Evolutionary conservation across 2,888 invertebrate species (phyloP).

Genomic region (Oithona nana): DNA sequence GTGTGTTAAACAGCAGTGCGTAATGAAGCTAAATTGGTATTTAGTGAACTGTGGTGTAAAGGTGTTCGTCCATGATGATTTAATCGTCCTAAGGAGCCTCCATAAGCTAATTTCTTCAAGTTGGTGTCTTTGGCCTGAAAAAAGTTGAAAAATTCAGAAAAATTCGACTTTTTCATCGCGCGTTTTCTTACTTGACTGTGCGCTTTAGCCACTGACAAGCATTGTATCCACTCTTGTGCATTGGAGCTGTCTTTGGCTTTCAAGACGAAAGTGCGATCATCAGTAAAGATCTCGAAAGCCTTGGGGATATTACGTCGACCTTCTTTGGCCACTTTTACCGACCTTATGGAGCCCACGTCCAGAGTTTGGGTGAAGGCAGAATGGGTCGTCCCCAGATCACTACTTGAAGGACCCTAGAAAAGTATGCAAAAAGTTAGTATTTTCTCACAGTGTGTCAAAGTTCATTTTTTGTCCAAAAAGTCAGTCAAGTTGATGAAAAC

Average conservation of each 20-base stretch:
- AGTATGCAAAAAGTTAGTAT: too few species aligned
- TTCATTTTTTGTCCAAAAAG: too few species aligned
- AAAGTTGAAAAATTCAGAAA: neutral
- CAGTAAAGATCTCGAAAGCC: conserved; percentile 87
- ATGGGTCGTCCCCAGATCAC: too few species aligned
- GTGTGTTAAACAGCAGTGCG: neutral
- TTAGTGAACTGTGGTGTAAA: neutral
- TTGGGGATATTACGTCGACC: conserved; percentile 72
- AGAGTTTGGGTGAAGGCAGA: conserved; percentile 37
- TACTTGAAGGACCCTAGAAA: too few species aligned
- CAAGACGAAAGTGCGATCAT: conserved; percentile 68
- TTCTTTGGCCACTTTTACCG: conserved; percentile 77
- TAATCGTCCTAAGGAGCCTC: conserved; percentile 10
- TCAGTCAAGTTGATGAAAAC: too few species aligned
- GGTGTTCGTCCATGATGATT: conserved; percentile 18
- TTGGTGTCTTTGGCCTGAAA: conserved; percentile 4
- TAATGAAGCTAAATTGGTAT: neutral
- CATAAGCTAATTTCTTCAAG: conserved; percentile 5
- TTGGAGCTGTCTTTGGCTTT: conserved; percentile 87
- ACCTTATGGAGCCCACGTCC: conserved; percentile 78
- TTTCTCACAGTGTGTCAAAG: too few species aligned
- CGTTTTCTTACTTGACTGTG: conserved; percentile 42
- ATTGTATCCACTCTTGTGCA: conserved; percentile 90
- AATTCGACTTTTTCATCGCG: too few species aligned
- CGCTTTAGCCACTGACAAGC: conserved; percentile 76